Base-by-base conservation (phyloP, 2,888 invertebrate species). In the Eupeodes latifasciatus region DNA sequence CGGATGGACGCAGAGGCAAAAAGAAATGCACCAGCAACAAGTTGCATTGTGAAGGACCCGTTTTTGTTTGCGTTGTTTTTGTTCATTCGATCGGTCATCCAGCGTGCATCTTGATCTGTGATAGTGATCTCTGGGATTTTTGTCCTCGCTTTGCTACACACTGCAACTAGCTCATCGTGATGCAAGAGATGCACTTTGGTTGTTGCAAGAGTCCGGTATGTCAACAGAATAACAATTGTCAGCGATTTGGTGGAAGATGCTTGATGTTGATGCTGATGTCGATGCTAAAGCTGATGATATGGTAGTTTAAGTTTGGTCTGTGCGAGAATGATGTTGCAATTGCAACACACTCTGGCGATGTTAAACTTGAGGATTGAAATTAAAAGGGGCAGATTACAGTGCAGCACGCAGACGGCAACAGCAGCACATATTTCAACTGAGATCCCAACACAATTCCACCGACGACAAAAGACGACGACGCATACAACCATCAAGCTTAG, bases 171-270 rank as follows among this genome's bases (percentile, higher is more conserved):
- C 81, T 88, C 85, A 74, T 85, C 85, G 85, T 88, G 80, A 88
- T 88, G 87, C 84, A 87, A 81, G 80, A 72, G 80, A 81, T 87
- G 83, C 71, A 76, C 67, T 81, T 67, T 64, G 75, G 72, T 40
- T 40, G 49, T 53, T 76, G 77, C 69, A 69, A 81, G 51, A 61
- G 36, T 57, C 62, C 36, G n/a, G 77, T 77, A 69, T 81, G 81
- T 85, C 88, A 88, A 81, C 85, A 75, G 88, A 88, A 88, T 88
- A 88, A 74, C 85, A 88, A 88, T 88, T 81, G 85, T 88, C 81
- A 84, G 77, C 71, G 74, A 59, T 80, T 66, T 76, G 84, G 64
- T 74, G 72, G 74, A 61, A 69, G 53, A 69, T 69, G 83, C 69
- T 78, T 51, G 67, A 69, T 69, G 83, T 49, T 78, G 62, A 44